A percentile compares a stretch with the other conserved stretches of the same genome.
phyloP scores from a whole-genome alignment of 2,888 invertebrate species.

The Teleiodes luculella region DNA sequence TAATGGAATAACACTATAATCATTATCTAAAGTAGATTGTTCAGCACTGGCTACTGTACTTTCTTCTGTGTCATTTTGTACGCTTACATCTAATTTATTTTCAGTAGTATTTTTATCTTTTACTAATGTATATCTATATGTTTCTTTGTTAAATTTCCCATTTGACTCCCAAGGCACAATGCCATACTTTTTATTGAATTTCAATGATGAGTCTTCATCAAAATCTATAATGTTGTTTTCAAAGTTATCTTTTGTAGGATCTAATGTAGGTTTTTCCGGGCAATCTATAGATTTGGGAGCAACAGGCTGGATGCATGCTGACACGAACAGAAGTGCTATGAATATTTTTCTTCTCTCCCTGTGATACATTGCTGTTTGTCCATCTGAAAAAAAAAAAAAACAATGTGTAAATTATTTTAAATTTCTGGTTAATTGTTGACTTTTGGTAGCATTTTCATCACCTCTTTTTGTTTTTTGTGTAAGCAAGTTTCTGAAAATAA shows the following conservation, averaged over 20 bases:
- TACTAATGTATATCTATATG: slow-evolving; percentile 56
- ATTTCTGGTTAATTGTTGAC: too few species aligned
- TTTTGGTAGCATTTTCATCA: too few species aligned
- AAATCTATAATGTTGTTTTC: slow-evolving; percentile 69
- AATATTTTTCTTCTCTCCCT: slow-evolving; percentile 58
- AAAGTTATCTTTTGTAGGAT: slow-evolving; percentile 40
- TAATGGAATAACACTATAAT: slow-evolving; percentile 62
- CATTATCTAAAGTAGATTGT: slow-evolving; percentile 43
- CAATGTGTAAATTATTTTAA: neutral
- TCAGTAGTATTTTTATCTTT: slow-evolving; percentile 31
- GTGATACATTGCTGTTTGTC: slow-evolving; percentile 52
- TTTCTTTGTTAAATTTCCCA: slow-evolving; percentile 51
- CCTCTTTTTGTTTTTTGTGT: too few species aligned
- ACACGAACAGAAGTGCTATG: slow-evolving; percentile 42
- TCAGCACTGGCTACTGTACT: neutral
- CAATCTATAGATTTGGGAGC: slow-evolving; percentile 45
- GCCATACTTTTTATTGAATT: slow-evolving; percentile 57
- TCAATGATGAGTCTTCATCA: slow-evolving; percentile 59
- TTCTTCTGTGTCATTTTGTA: slow-evolving; percentile 26
- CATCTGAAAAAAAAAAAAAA: slow-evolving; percentile 55
- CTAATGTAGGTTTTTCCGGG: slow-evolving; percentile 27
- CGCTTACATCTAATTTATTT: slow-evolving; percentile 20
- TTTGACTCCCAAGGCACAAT: slow-evolving; percentile 46
- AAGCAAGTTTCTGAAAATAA: too few species aligned
- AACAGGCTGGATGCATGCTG: slow-evolving; percentile 18